Conservation (phyloP, 2,113 vertebrate genomes). For the Lasiurus borealis region DNA sequence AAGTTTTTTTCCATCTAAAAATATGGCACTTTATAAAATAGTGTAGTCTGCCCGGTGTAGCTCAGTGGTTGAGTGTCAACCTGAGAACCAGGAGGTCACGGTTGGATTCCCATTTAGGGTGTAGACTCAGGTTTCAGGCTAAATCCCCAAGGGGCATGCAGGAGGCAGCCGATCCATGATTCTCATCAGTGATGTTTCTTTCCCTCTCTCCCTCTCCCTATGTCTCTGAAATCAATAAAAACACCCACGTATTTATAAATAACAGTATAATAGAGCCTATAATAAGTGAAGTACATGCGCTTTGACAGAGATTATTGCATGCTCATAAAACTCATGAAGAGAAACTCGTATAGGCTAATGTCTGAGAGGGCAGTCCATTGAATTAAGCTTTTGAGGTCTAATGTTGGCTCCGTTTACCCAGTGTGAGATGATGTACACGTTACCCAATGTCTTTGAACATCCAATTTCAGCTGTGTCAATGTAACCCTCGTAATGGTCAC, state of each 20-base stretch:
- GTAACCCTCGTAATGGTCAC: background rate
- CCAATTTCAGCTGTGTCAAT: background rate
- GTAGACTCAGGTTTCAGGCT: too few species aligned
- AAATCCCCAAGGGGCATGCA: too few species aligned
- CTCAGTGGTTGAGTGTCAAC: too few species aligned
- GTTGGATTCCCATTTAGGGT: too few species aligned
- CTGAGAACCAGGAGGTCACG: too few species aligned
- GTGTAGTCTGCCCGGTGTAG: background rate
- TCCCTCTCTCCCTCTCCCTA: too few species aligned
- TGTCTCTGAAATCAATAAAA: too few species aligned
- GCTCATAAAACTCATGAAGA: background rate
- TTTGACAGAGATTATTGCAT: background rate
- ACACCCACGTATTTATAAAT: too few species aligned
- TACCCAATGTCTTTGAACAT: background rate
- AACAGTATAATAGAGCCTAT: background rate
- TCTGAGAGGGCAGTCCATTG: background rate
- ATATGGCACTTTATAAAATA: background rate
- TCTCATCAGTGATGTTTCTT: too few species aligned
- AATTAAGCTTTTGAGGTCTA: background rate
- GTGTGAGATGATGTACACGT: background rate
- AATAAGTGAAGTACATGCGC: background rate
- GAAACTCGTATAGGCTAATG: background rate
- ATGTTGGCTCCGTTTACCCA: background rate
- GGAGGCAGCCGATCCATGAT: too few species aligned
- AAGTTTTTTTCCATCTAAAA: background rate